Conservation (phyloP, 1,140 invertebrate genomes). For the Zaprionus inermis region DNA sequence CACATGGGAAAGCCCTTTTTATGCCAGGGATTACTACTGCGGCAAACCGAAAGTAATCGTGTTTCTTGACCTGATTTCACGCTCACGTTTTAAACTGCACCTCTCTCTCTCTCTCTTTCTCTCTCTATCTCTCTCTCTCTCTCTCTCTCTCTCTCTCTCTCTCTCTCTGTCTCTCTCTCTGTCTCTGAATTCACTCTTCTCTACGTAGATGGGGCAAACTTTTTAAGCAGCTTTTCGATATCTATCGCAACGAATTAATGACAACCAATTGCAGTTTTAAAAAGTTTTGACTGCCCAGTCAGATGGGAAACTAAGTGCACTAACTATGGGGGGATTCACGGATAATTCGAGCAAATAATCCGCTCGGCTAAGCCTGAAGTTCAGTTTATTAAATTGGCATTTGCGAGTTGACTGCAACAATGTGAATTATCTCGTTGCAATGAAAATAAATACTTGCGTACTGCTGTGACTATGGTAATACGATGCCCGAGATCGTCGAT, state of each 20-base stretch:
- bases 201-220: slow-evolving; percentile 20
- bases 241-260: slow-evolving; percentile 47
- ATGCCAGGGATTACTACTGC: slow-evolving; percentile 17
- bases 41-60: slow-evolving; percentile 22
- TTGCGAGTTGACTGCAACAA: slow-evolving; percentile 17
- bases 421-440: slow-evolving; percentile 35
- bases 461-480: slow-evolving; percentile 32
- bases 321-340: background rate
- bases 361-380: slow-evolving; percentile 8
- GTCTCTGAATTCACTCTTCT: background rate
- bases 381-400: slow-evolving; percentile 55
- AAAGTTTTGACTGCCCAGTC: slow-evolving; percentile 18
- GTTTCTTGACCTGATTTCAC: slow-evolving; percentile 52
- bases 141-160: no score
- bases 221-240: slow-evolving; percentile 61
- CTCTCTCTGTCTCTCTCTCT: no score
- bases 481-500: slow-evolving; percentile 37
- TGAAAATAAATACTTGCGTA: slow-evolving; percentile 38
- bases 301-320: background rate
- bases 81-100: slow-evolving; percentile 23
- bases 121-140: no score
- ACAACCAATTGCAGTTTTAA: slow-evolving; percentile 19
- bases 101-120: background rate
- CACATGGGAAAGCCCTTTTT: slow-evolving; percentile 9
- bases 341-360: slow-evolving; percentile 10